Percentiles rank a stretch among this genome's conserved stretches.
Conservation (phyloP, 2,113 vertebrate species). For the Dolichallabes microphthalmus region DNA sequence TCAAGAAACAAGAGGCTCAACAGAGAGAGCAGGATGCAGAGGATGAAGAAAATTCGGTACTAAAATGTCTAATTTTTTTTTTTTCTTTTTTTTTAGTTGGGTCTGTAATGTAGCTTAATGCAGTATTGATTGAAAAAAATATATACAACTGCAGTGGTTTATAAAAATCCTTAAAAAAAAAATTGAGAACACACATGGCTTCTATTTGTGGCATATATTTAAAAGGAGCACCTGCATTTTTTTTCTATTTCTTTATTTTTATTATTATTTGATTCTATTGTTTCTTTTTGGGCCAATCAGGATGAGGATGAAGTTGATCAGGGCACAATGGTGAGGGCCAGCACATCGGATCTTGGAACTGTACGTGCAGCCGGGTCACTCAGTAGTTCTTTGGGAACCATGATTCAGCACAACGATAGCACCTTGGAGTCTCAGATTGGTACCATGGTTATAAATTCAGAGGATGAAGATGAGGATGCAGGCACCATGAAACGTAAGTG, state of each 20-base stretch:
- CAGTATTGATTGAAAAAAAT: not conserved
- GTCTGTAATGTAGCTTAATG: not conserved
- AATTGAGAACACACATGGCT: not conserved
- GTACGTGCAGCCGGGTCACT: conserved; percentile 91
- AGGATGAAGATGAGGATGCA: conserved; percentile 81
- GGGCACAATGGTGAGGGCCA: conserved; percentile 96
- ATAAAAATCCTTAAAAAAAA: no score
- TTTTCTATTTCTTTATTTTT: not conserved
- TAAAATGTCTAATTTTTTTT: not conserved
- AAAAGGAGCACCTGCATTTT: not conserved
- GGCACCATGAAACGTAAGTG: conserved; percentile 95
- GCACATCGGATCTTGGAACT: conserved; percentile 82
- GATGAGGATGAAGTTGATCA: conserved; percentile 78
- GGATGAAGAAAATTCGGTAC: conserved; percentile 86
- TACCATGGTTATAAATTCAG: conserved; percentile 98
- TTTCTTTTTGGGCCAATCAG: conserved; percentile 51
- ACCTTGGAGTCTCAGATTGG: conserved; percentile 95
- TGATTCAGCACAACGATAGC: conserved; percentile 90
- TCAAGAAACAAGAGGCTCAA: conserved; percentile 91
- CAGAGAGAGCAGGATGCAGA: conserved; percentile 91
- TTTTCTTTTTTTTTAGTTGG: no score
- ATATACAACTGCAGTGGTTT: not conserved
- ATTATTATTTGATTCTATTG: not conserved
- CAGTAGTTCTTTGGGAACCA: conserved; percentile 90
- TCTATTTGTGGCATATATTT: not conserved